Percentiles rank a stretch among this genome's conserved stretches.
These are phyloP conservation scores for Drosophila paramelanica DNA, from an alignment of 2,888 invertebrate genomes.

Conservation along the genomic window DNA sequence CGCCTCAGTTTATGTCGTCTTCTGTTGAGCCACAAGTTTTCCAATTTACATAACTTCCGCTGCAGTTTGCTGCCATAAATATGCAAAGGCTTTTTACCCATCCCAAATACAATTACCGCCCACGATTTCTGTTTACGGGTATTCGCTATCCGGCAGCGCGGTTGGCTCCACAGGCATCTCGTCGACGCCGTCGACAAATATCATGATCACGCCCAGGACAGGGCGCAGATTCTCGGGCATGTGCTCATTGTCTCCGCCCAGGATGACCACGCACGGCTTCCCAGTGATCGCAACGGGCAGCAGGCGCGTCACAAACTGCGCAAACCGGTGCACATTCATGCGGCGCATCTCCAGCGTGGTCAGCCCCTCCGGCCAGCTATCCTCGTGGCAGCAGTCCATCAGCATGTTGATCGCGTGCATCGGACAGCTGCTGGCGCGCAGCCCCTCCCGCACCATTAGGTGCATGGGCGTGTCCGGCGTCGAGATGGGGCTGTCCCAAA, in stretches of 20 bases:
- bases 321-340: conserved; percentile 36
- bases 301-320: conserved; percentile 43
- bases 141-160: conserved; percentile 32
- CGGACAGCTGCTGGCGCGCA: conserved; percentile 51
- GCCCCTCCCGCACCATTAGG: conserved; percentile 41
- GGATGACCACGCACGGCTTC: conserved; percentile 53
- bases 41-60: conserved; percentile 73
- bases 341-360: conserved; percentile 47
- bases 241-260: conserved; percentile 52
- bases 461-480: conserved; percentile 56
- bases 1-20: conserved; percentile 20
- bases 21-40: conserved; percentile 62
- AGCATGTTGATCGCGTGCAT: conserved; percentile 48
- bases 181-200: conserved; percentile 58
- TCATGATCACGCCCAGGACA: conserved; percentile 47
- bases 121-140: conserved; percentile 14
- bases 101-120: conserved; percentile 19
- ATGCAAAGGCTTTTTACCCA: conserved; percentile 53
- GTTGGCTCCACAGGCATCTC: conserved; percentile 29
- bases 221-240: conserved; percentile 61
- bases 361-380: conserved; percentile 59
- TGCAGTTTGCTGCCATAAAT: conserved; percentile 64
- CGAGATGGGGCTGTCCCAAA: conserved; percentile 59
- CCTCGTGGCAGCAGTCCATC: conserved; percentile 55
- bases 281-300: conserved; percentile 33